Evolutionary conservation across 2,888 invertebrate genomes (phyloP).

Genomic region (Acleris literana): DNA sequence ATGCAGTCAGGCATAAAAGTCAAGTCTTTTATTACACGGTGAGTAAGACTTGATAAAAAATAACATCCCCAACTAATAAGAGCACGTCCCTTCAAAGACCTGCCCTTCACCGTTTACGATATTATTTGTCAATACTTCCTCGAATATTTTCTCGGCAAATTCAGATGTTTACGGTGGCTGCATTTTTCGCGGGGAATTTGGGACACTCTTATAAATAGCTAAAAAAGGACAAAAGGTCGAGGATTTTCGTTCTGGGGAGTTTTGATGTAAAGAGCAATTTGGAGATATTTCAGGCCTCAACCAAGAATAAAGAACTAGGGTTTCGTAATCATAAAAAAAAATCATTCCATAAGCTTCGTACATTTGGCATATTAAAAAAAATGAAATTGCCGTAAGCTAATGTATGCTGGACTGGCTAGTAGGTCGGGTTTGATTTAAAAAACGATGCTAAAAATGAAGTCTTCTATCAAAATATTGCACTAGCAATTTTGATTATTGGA

Average conservation of each 20-base stretch:
- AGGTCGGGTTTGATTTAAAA: too few relatives aligned
- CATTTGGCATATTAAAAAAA: too few relatives aligned
- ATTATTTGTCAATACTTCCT: slow-evolving; percentile 11
- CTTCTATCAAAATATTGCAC: too few relatives aligned
- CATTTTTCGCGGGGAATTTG: slow-evolving; percentile 2
- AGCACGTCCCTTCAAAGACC: not conserved
- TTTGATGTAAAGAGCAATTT: not conserved
- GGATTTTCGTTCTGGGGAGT: not conserved
- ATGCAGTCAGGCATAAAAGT: too few relatives aligned
- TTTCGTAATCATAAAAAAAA: too few relatives aligned
- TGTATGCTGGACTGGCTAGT: too few relatives aligned
- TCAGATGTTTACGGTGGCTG: slow-evolving; percentile 9
- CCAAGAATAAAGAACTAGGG: not conserved
- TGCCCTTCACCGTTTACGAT: not conserved
- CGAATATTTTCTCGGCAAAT: not conserved
- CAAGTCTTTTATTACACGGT: too few relatives aligned
- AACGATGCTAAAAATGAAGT: too few relatives aligned
- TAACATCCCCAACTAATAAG: not conserved
- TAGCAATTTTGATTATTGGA: too few relatives aligned
- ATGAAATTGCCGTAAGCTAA: too few relatives aligned
- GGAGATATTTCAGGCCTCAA: not conserved
- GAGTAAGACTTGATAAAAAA: not conserved
- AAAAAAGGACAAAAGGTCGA: not conserved
- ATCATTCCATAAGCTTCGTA: too few relatives aligned
- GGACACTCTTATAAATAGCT: not conserved